phyloP scores from a whole-genome alignment of 2,888 invertebrate species.

The Melieria omissa region DNA sequence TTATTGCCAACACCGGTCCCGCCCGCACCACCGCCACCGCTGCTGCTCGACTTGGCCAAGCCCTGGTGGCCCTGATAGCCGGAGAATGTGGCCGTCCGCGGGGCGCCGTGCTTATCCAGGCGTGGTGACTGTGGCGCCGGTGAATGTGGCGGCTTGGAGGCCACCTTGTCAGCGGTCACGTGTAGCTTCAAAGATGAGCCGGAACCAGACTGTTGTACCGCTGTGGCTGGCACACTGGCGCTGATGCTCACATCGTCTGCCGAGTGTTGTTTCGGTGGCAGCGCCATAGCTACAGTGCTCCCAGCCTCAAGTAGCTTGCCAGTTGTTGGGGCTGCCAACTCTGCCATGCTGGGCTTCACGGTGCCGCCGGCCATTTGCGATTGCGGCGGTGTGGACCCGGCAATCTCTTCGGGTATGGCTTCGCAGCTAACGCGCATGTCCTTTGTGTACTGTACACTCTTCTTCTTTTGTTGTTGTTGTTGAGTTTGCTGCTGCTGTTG shows the following conservation, averaged over 20 bases:
- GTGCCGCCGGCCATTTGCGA: slow-evolving; percentile 53
- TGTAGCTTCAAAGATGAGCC: slow-evolving; percentile 56
- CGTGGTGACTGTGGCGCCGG: slow-evolving; percentile 71
- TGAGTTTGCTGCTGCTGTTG: slow-evolving; percentile 52
- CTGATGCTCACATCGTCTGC: slow-evolving; percentile 61
- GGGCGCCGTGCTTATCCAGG: slow-evolving; percentile 46
- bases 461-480: slow-evolving; percentile 68
- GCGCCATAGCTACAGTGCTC: slow-evolving; percentile 36
- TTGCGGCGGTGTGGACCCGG: slow-evolving; percentile 78
- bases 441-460: slow-evolving; percentile 71
- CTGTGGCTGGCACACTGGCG: slow-evolving; percentile 16
- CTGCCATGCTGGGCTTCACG: not conserved
- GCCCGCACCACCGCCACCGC: slow-evolving; percentile 49
- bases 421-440: slow-evolving; percentile 89
- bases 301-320: slow-evolving; percentile 31
- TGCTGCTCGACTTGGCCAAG: slow-evolving; percentile 57
- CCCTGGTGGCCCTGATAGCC: slow-evolving; percentile 45
- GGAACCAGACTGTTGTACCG: slow-evolving; percentile 60
- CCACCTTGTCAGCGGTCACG: slow-evolving; percentile 53
- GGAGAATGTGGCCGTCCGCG: slow-evolving; percentile 42
- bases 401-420: slow-evolving; percentile 90
- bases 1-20: slow-evolving; percentile 27
- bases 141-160: slow-evolving; percentile 74
- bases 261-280: slow-evolving; percentile 65
- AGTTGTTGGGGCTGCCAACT: slow-evolving; percentile 23